These are phyloP conservation scores for Nycticryphes semicollaris DNA, from an alignment of 2,113 vertebrate genomes.

Conservation along the genomic window DNA sequence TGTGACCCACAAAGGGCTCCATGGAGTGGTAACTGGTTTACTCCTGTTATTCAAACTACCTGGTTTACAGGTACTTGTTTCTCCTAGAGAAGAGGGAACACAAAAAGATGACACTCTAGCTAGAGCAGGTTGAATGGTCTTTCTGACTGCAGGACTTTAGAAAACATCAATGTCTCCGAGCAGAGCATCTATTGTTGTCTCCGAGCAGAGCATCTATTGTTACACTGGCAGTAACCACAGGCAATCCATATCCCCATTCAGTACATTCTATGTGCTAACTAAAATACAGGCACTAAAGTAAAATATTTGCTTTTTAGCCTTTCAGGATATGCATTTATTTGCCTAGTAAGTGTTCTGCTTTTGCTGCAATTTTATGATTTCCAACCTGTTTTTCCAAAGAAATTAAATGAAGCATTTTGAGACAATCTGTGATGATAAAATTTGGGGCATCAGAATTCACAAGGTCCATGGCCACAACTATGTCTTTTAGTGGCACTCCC, in stretches of 20 bases:
- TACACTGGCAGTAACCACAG: background rate
- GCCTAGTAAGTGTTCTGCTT: background rate
- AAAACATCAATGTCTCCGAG: background rate
- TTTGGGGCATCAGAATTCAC: background rate
- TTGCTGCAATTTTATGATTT: background rate
- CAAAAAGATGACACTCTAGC: rapidly evolving
- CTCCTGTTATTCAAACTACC: background rate
- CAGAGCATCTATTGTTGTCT: no score
- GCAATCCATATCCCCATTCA: background rate
- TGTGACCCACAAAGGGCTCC: background rate
- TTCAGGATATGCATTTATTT: background rate
- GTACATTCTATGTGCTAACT: background rate
- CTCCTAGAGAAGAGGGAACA: background rate
- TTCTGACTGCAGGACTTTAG: background rate
- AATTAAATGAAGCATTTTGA: background rate
- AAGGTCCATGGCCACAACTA: no score
- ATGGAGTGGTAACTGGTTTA: background rate
- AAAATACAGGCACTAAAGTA: background rate
- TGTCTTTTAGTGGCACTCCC: background rate
- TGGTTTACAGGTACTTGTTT: background rate
- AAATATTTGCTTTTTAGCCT: background rate
- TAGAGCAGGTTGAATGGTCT: background rate
- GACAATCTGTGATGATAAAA: background rate
- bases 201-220: background rate
- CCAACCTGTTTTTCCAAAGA: background rate